Base-by-base conservation (phyloP, 1,140 invertebrate species). In the Psilanteris sp. region DNA sequence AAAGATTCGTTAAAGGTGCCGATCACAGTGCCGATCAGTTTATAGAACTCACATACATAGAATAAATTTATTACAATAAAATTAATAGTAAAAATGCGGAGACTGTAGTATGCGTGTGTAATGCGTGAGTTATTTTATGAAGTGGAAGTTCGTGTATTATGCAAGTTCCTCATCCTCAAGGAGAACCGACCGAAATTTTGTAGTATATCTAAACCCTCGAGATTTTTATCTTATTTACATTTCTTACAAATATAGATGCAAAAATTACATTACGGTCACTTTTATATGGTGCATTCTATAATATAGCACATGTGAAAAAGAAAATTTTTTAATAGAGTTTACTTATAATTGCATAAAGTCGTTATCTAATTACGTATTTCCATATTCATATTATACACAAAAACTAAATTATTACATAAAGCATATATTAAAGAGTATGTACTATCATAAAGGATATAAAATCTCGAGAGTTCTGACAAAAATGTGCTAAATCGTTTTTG, bases 101-200 rank as follows among this genome's bases (percentile, higher is more conserved):
- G 62, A 70, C 26, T 82, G 79, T 71, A 39, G 66, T 15, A 64
- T 73, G 79, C 78, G 59, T 74, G 67, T 34, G 64, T 54, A 73
- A 52, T 76, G 78, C 43, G 66, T 74, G 82, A 55, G 81, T 81
- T 78, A 64, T 57, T 68, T 62, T 27, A 79, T 80, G 79, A 79
- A 81, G 82, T 68, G 68, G 76, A 78, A 79, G 66, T 86, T 77
- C 81, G 81, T 84, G 83, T 82, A 81, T 85, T 82, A 81, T 83
- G 85, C 79, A 88, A 85, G 84, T 87, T 88, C 84, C 84, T 86
- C 80, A 85, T 85, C 82, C 81, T 86, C 80, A 80, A 81, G 76
- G 75, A 75, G 80, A 82, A 81, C 75, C 77, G 74, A 82, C 64
- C 81, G 80, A 83, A 54, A 70, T 86, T 86, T 86, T 84, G 78